These are phyloP conservation scores for Nibea coibor DNA, from an alignment of 2,113 vertebrate genomes.

Conservation along the genomic window DNA sequence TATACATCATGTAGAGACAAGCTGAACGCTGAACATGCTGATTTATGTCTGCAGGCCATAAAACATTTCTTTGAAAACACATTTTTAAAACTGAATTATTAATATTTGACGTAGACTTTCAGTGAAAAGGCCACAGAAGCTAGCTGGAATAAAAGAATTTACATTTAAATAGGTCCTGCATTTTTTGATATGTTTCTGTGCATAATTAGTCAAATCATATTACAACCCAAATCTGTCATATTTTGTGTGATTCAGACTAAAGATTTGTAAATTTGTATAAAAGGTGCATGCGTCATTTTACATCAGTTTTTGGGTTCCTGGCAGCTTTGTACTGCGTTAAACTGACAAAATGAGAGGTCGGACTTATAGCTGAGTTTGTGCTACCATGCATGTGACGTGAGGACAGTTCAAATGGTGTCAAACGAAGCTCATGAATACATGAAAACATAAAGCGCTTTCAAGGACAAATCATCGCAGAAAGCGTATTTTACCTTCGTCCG, in stretches of 20 bases:
- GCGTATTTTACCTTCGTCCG: neutral
- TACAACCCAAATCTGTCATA: neutral
- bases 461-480: neutral
- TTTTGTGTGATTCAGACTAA: neutral
- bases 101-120: neutral
- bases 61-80: neutral
- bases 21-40: neutral
- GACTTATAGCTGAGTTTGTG: neutral
- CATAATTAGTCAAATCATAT: neutral
- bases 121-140: neutral
- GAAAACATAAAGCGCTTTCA: neutral
- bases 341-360: neutral
- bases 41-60: neutral
- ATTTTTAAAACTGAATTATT: constrained; percentile 13
- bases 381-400: no score
- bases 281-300: neutral
- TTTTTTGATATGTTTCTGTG: neutral
- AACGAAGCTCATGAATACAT: neutral
- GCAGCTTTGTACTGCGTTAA: neutral
- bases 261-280: neutral
- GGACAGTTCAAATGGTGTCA: neutral
- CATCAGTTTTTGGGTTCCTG: neutral
- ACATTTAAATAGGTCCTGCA: neutral
- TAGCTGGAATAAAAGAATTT: neutral
- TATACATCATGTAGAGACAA: neutral